Conservation (phyloP, 2,113 vertebrate species). For the Tragulus kanchil region DNA sequence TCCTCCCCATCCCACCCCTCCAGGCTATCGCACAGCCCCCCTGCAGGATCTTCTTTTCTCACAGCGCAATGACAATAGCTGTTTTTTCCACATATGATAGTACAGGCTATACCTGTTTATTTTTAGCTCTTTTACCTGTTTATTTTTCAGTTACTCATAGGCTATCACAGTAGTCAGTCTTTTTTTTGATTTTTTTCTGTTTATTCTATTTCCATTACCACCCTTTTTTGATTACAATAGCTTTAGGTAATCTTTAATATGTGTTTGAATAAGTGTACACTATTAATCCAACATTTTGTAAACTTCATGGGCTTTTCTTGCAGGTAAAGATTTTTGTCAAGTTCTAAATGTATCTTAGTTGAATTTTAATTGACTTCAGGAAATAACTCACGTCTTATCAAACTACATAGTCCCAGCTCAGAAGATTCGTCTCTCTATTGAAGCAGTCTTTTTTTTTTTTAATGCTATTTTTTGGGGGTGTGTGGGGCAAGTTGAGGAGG, state of each 20-base stretch:
- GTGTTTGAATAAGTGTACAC: neutral
- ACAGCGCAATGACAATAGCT: no score
- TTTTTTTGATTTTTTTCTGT: neutral
- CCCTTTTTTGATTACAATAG: neutral
- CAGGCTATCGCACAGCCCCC: no score
- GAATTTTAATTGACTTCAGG: slow-evolving; percentile 52
- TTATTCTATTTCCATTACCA: neutral
- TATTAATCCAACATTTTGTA: slow-evolving; percentile 33
- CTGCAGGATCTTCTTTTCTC: no score
- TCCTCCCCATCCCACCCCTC: no score
- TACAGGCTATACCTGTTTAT: no score
- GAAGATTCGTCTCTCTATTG: neutral
- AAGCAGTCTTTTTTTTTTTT: neutral
- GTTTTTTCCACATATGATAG: no score
- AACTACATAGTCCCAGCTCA: neutral
- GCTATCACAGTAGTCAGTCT: no score
- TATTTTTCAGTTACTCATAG: no score
- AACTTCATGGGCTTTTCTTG: neutral
- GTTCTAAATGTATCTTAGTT: slow-evolving; percentile 39
- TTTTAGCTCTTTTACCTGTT: no score
- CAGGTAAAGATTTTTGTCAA: slow-evolving; percentile 20
- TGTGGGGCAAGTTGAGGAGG: no score
- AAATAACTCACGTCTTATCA: neutral
- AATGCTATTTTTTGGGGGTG: no score
- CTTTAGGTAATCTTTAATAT: slow-evolving; percentile 49